Evolutionary conservation across 1,140 invertebrate genomes (phyloP), one percentile per base, ranked within the genome.

Genomic region (Pristionchus pacificus): DNA sequence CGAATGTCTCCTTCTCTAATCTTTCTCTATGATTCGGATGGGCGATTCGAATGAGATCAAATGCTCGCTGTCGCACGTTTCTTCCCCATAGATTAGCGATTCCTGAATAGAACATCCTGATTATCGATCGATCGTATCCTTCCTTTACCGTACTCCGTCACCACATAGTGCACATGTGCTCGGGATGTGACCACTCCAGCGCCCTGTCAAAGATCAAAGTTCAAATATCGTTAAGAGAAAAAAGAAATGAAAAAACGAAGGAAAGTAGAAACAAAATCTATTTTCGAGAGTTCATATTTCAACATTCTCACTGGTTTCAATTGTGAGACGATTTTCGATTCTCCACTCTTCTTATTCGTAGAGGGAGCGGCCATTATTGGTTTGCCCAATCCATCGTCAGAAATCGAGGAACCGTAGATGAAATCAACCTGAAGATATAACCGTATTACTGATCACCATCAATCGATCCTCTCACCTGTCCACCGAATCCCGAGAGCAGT

Each of bases 361-460:
- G 93, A 95, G 27, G 91, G 90, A 79, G 96, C 88, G 1, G 93
- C 93, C 82, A 97, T 91, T 76, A 97, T 95, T 3, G 94, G 92
- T 82, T 93, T 94, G 30, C 94, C 94, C 73, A 88, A 86, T 0
- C 92, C 91, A 85, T 96, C 93, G 2, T 90, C 85, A 25, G 90
- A 88, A 85, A 95, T 90, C 0, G 91, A 93, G 2, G 93, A 91
- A 27, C 93, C 94, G 60, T 91, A 88, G 71, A 97, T 91, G 80
- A 97, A 97, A 85, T 97, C 93, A 29, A 49, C 6, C 38, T 49
- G 38, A 49, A 78, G 88, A 86, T 63, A 87, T 87, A 87, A 65
- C 62, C 74, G 76, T 33, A 65, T 6, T 3, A 65, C n/a, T n/a
- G 6, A 65, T 15, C 3, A 28, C 24, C 10, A n/a, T 60, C n/a